Percentiles rank a stretch among this genome's conserved stretches.
Evolutionary conservation across 1,140 invertebrate species (phyloP).

Genomic region (Bombus superbus): DNA sequence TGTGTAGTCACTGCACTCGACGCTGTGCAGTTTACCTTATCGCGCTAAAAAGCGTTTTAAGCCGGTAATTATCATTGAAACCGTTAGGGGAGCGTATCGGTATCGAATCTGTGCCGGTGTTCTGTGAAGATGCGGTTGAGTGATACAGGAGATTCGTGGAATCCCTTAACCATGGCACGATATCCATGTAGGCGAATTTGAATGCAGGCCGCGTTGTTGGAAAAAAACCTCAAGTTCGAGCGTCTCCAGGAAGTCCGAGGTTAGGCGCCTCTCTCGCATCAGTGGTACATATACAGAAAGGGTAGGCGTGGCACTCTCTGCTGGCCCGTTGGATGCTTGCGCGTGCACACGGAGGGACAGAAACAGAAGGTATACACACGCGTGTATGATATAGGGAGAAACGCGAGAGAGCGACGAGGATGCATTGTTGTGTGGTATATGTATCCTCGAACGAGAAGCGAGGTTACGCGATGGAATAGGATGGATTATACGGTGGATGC

Average conservation of each 20-base stretch:
- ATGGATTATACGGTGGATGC: neutral
- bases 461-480: neutral
- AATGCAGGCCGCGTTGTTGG: slow-evolving; percentile 13
- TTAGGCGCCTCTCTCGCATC: slow-evolving; percentile 53
- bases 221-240: slow-evolving; percentile 53
- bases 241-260: slow-evolving; percentile 44
- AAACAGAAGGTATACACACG: slow-evolving; percentile 16
- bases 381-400: slow-evolving; percentile 17
- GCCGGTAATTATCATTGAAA: neutral
- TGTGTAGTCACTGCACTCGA: neutral
- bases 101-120: neutral
- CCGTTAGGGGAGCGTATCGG: neutral
- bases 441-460: neutral
- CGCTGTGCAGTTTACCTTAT: neutral
- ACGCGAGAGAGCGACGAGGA: neutral
- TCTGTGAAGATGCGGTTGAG: neutral
- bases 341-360: slow-evolving; percentile 61
- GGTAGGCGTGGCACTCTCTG: slow-evolving; percentile 74
- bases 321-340: slow-evolving; percentile 67
- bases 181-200: slow-evolving; percentile 18
- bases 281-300: slow-evolving; percentile 61
- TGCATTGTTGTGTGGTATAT: neutral
- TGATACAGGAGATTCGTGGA: too few species aligned
- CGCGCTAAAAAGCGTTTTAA: neutral
- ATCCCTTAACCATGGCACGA: neutral